phyloP scores from a whole-genome alignment of 2,888 invertebrate species.

The Xanthorhoe spadicearia region DNA sequence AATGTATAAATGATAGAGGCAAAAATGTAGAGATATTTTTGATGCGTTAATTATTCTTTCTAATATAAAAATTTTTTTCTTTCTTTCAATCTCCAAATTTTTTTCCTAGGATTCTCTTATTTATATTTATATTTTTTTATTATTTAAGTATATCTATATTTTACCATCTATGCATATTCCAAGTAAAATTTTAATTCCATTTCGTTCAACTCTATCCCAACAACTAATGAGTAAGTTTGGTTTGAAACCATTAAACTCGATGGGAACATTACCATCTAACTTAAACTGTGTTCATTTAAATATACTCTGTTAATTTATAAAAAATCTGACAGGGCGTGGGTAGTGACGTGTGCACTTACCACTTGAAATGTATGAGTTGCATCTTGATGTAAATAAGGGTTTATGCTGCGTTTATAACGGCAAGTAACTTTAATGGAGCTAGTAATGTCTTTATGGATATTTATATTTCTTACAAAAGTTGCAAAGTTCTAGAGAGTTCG shows the following conservation, averaged over 20 bases:
- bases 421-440: slow-evolving; percentile 36
- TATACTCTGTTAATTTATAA: slow-evolving; percentile 41
- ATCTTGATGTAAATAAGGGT: slow-evolving; percentile 43
- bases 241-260: neutral
- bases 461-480: too few species aligned
- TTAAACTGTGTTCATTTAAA: slow-evolving; percentile 3
- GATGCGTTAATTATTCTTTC: too few species aligned
- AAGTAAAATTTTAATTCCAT: neutral
- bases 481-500: too few species aligned
- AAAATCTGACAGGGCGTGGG: slow-evolving; percentile 50
- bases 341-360: slow-evolving; percentile 48
- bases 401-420: slow-evolving; percentile 40
- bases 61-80: too few species aligned
- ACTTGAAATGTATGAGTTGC: slow-evolving; percentile 37
- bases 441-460: slow-evolving; percentile 15
- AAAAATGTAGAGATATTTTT: too few species aligned
- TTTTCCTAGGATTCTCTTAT: too few species aligned
- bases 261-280: neutral
- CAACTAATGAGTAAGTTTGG: neutral
- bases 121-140: too few species aligned
- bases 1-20: too few species aligned
- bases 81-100: too few species aligned
- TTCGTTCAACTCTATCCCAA: neutral
- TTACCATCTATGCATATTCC: too few species aligned
- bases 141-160: too few species aligned